phyloP scores from a whole-genome alignment of 2,113 vertebrate species.

The Corapipo altera region DNA sequence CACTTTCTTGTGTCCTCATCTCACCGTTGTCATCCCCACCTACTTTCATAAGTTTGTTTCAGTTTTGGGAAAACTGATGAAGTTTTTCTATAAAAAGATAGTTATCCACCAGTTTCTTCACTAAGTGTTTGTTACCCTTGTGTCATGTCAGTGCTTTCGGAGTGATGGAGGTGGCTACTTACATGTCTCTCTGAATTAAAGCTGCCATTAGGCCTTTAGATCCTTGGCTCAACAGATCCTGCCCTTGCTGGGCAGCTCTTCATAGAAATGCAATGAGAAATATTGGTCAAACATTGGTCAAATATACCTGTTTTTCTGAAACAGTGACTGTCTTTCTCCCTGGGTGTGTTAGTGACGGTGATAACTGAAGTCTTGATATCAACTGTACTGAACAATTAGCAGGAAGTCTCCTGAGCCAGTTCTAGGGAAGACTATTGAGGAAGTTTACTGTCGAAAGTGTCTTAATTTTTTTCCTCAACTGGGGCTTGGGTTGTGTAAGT shows the following conservation, averaged over 20 bases:
- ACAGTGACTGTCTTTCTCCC: background rate
- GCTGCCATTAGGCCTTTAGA: background rate
- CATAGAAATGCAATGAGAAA: background rate
- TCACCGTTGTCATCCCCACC: background rate
- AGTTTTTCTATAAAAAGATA: background rate
- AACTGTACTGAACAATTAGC: background rate
- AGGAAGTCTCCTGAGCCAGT: background rate
- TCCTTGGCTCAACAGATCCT: background rate
- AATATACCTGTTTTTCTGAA: background rate
- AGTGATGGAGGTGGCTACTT: background rate
- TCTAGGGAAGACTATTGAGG: background rate
- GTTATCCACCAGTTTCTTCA: background rate
- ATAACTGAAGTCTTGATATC: background rate
- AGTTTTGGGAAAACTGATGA: background rate
- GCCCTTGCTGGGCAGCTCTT: background rate
- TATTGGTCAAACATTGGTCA: background rate
- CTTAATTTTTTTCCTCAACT: background rate
- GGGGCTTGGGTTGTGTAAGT: background rate
- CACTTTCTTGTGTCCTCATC: background rate
- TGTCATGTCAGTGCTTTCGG: background rate
- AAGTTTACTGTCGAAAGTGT: background rate
- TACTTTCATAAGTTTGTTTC: background rate
- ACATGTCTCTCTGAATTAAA: background rate
- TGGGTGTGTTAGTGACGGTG: background rate
- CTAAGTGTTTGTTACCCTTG: background rate